These are phyloP conservation scores for Drosophila lacicola DNA, from an alignment of 2,888 invertebrate genomes.

Conservation along the genomic window DNA sequence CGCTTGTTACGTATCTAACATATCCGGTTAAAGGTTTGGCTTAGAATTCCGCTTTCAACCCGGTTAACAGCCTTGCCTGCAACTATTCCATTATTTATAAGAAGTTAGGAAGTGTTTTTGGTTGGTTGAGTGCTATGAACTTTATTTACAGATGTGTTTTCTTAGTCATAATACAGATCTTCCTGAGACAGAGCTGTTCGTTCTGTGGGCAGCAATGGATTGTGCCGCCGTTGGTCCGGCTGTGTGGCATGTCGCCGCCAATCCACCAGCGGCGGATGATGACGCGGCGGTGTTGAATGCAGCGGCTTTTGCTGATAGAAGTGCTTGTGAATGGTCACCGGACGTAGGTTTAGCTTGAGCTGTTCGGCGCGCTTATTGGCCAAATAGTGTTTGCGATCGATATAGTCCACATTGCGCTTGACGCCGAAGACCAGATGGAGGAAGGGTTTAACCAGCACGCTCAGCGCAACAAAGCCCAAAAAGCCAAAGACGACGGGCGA, in stretches of 20 bases:
- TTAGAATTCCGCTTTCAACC: no score
- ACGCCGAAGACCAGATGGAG: conserved; percentile 78
- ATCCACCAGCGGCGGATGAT: conserved; percentile 45
- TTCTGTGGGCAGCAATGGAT: conserved; percentile 57
- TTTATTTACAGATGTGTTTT: conserved; percentile 8
- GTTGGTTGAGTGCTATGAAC: neutral
- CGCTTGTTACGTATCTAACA: no score
- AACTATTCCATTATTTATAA: neutral
- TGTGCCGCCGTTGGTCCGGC: conserved; percentile 24
- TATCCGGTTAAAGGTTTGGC: no score
- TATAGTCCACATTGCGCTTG: conserved; percentile 70
- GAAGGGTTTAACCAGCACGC: conserved; percentile 79
- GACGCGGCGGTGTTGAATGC: conserved; percentile 48
- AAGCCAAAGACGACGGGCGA: conserved; percentile 82
- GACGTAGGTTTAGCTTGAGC: conserved; percentile 69
- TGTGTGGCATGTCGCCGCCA: conserved; percentile 44
- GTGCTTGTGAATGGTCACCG: conserved; percentile 82
- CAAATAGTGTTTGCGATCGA: conserved; percentile 63
- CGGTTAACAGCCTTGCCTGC: no score
- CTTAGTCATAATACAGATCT: conserved; percentile 6
- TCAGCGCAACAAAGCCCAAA: conserved; percentile 76
- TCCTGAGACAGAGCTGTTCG: conserved; percentile 15
- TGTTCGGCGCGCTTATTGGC: conserved; percentile 68
- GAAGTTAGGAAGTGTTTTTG: neutral
- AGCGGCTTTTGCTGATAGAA: conserved; percentile 73